A percentile compares a stretch with the other conserved stretches of the same genome.
phyloP scores from a whole-genome alignment of 1,140 invertebrate species.

The Saccostrea echinata region DNA sequence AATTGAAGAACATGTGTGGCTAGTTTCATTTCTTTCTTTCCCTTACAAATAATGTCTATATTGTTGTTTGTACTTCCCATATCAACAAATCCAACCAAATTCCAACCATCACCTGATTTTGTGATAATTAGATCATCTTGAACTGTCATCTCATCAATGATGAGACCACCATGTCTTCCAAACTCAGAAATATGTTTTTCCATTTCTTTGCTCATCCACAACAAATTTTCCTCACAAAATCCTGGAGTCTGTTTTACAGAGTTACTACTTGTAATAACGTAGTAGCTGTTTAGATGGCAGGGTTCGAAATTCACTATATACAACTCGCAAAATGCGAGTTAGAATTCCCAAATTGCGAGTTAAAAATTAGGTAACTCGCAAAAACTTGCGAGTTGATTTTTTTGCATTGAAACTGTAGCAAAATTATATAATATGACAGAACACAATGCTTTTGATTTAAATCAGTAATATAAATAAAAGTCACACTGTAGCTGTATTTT shows the following conservation, averaged over 20 bases:
- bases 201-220: slow-evolving; percentile 42
- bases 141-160: slow-evolving; percentile 52
- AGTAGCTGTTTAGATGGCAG: slow-evolving; percentile 26
- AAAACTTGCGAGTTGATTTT: too few relatives aligned
- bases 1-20: slow-evolving; percentile 56
- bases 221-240: slow-evolving; percentile 4
- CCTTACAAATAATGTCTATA: slow-evolving; percentile 42
- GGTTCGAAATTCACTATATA: too few relatives aligned
- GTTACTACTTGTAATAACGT: slow-evolving; percentile 52
- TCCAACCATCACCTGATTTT: slow-evolving; percentile 17
- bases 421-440: too few relatives aligned
- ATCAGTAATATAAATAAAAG: too few relatives aligned
- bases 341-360: too few relatives aligned
- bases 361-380: too few relatives aligned
- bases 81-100: slow-evolving; percentile 47
- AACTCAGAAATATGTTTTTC: slow-evolving; percentile 40
- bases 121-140: slow-evolving; percentile 45
- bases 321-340: too few relatives aligned
- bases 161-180: slow-evolving; percentile 49
- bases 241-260: slow-evolving; percentile 34
- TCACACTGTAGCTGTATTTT: too few relatives aligned
- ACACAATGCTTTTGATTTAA: too few relatives aligned
- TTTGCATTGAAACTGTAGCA: too few relatives aligned
- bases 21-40: slow-evolving; percentile 50
- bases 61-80: slow-evolving; percentile 55